phyloP scores from a whole-genome alignment of 1,140 invertebrate species.

The Diabrotica undecimpunctata region DNA sequence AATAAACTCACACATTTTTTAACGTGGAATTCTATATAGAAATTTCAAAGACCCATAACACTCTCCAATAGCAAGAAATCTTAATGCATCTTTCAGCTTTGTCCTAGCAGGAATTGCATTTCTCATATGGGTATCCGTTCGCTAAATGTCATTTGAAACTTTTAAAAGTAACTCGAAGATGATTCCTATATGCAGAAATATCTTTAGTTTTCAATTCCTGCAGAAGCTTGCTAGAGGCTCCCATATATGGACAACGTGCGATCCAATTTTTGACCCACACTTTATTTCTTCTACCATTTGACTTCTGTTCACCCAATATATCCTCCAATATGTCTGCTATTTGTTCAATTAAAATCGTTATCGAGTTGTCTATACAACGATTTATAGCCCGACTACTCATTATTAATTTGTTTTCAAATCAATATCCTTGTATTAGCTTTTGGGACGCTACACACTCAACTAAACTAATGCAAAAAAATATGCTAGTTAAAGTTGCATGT shows the following conservation, averaged over 20 bases:
- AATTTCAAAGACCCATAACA: too few species aligned
- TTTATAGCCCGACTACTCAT: background rate
- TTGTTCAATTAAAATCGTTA: background rate
- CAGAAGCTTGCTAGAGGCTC: background rate
- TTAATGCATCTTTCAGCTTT: too few species aligned
- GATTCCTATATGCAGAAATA: background rate
- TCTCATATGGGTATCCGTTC: too few species aligned
- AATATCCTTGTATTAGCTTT: too few species aligned
- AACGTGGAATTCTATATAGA: too few species aligned
- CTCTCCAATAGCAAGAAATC: too few species aligned
- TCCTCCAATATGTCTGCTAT: background rate
- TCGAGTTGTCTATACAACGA: background rate
- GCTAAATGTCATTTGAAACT: too few species aligned
- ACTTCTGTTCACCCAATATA: background rate
- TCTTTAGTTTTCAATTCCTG: background rate
- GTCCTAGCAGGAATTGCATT: too few species aligned
- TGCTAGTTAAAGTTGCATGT: too few species aligned
- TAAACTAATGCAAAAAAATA: too few species aligned
- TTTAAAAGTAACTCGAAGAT: background rate
- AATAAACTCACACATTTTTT: too few species aligned
- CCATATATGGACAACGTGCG: background rate
- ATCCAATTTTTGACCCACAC: background rate
- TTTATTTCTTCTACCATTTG: background rate
- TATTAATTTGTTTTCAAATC: background rate
- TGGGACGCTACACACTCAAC: too few species aligned